phyloP scores from a whole-genome alignment of 1,140 invertebrate species.

The Aphelenchoides fujianensis region DNA sequence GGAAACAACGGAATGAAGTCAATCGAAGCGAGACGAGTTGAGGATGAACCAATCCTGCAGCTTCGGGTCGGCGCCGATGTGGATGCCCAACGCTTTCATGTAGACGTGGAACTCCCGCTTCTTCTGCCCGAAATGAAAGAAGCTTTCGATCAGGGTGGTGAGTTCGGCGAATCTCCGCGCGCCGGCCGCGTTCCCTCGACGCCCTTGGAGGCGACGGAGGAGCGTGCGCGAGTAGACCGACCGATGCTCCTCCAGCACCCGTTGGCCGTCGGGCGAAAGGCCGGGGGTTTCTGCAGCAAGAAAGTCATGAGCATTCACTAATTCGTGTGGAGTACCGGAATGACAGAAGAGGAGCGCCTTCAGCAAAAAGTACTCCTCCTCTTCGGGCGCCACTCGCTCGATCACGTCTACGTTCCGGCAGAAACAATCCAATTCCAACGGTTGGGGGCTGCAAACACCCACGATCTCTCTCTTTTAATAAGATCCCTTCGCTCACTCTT shows the following conservation, averaged over 20 bases:
- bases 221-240: background rate
- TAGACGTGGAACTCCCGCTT: background rate
- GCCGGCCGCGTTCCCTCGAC: background rate
- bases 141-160: background rate
- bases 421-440: background rate
- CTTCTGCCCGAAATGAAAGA: constrained; percentile 3
- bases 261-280: background rate
- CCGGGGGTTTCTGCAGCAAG: background rate
- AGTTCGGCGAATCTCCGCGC: constrained; percentile 1
- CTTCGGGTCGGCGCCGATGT: background rate
- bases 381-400: background rate
- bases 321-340: background rate
- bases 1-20: too few species aligned
- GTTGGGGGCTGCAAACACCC: background rate
- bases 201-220: constrained; percentile 1
- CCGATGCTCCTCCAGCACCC: background rate
- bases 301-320: too few species aligned
- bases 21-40: background rate
- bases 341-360: constrained; percentile 8
- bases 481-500: background rate
- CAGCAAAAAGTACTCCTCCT: background rate
- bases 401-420: background rate
- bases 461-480: background rate
- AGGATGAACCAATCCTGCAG: background rate
- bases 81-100: background rate